phyloP scores from a whole-genome alignment of 2,113 vertebrate species.

The Myotis brandtii region DNA sequence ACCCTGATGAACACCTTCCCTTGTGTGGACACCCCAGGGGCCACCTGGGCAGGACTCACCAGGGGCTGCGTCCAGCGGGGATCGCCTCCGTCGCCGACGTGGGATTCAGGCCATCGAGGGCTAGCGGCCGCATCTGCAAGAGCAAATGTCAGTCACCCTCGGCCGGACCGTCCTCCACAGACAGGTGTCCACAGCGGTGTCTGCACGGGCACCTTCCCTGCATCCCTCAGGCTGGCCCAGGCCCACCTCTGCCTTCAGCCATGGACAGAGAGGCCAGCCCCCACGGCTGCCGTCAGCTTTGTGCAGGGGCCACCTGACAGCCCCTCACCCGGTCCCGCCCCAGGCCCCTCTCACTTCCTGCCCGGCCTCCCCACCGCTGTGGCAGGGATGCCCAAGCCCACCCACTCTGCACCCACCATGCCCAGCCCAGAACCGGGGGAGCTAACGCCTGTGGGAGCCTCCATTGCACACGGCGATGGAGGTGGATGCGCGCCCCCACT shows the following conservation, averaged over 20 bases:
- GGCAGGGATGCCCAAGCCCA: not conserved
- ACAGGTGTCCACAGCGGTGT: not conserved
- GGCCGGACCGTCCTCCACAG: not conserved
- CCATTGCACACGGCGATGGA: not conserved
- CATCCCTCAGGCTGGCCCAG: not conserved
- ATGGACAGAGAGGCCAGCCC: not conserved
- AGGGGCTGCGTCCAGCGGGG: not conserved
- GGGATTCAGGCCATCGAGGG: not conserved
- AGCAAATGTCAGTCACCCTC: not conserved
- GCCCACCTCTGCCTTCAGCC: not conserved
- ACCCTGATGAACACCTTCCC: not conserved
- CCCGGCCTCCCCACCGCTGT: fast-evolving
- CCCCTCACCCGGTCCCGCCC: too few relatives aligned
- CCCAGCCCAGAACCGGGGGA: not conserved
- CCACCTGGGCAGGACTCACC: too few relatives aligned
- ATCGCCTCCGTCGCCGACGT: not conserved
- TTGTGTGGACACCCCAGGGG: not conserved
- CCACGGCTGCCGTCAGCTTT: not conserved
- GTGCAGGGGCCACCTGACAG: too few relatives aligned
- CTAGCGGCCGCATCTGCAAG: not conserved
- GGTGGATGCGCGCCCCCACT: fast-evolving
- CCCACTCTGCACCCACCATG: fast-evolving
- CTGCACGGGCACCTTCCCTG: not conserved
- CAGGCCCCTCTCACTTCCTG: not conserved
- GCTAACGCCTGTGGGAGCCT: not conserved